Evolutionary conservation across 2,113 vertebrate species (phyloP).

Genomic region (Brachypteracias leptosomus): DNA sequence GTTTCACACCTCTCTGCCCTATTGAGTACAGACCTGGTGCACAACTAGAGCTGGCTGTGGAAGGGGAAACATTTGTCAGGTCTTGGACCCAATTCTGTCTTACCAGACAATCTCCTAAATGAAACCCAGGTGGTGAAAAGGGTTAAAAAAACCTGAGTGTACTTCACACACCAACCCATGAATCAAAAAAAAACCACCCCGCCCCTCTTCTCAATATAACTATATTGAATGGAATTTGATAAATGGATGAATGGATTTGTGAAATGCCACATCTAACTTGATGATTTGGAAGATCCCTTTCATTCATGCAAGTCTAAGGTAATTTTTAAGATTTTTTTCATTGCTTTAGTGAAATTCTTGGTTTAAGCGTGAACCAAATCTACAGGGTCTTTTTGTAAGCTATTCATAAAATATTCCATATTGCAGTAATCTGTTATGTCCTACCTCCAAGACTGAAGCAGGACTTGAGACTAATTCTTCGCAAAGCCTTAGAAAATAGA

Average conservation of each 20-base stretch:
- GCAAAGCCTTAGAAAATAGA: not conserved
- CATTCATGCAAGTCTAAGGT: not conserved
- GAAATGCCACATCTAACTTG: not conserved
- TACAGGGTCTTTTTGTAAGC: not conserved
- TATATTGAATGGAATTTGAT: not conserved
- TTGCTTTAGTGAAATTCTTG: not conserved
- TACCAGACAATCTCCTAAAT: not conserved
- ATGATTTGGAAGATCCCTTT: not conserved
- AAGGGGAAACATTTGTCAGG: not conserved
- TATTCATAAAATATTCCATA: not conserved
- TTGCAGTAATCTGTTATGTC: not conserved
- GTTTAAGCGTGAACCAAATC: not conserved
- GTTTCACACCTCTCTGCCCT: not conserved
- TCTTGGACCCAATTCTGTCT: not conserved
- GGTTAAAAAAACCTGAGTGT: not conserved
- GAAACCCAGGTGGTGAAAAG: not conserved
- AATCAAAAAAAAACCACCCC: fast-evolving
- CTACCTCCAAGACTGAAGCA: not conserved
- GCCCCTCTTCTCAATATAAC: no score
- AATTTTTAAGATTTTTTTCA: not conserved
- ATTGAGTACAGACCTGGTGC: fast-evolving
- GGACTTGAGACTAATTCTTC: not conserved
- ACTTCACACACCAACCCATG: not conserved
- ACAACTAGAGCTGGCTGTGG: not conserved
- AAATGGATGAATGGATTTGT: not conserved